Conservation (phyloP, 2,888 invertebrate species). For the Subacronicta megacephala region DNA sequence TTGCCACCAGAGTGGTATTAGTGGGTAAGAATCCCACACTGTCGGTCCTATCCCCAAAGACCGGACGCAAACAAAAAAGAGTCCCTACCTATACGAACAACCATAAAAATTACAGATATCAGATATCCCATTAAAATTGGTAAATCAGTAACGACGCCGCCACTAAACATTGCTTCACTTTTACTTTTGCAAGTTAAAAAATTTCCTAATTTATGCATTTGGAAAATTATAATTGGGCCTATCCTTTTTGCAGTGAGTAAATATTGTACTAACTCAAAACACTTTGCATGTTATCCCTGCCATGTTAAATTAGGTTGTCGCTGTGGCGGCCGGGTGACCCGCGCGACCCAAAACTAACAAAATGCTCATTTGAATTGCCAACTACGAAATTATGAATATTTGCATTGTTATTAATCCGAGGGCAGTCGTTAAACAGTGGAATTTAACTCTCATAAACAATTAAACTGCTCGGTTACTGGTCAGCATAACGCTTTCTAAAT, state of each 20-base stretch:
- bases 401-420: constrained; percentile 67
- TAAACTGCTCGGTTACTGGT: constrained; percentile 1
- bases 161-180: too few species aligned
- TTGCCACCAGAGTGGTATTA: too few species aligned
- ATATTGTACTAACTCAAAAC: constrained; percentile 16
- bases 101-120: too few species aligned
- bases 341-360: constrained; percentile 70
- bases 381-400: constrained; percentile 75
- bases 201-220: too few species aligned
- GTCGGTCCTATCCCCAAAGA: too few species aligned
- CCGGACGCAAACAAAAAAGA: too few species aligned
- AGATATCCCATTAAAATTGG: too few species aligned
- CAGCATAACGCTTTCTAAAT: not conserved
- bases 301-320: constrained; percentile 47
- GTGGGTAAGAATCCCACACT: too few species aligned
- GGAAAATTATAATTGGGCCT: not conserved
- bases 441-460: constrained; percentile 11
- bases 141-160: too few species aligned
- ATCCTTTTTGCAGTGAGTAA: constrained; percentile 8
- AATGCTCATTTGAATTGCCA: constrained; percentile 76
- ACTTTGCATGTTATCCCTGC: constrained; percentile 38
- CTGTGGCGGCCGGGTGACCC: constrained; percentile 55
- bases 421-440: constrained; percentile 50
- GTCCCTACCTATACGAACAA: too few species aligned
- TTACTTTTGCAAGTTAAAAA: too few species aligned